A percentile compares a stretch with the other conserved stretches of the same genome.
Evolutionary conservation across 2,113 vertebrate species (phyloP).

Genomic region (Papio anubis): DNA sequence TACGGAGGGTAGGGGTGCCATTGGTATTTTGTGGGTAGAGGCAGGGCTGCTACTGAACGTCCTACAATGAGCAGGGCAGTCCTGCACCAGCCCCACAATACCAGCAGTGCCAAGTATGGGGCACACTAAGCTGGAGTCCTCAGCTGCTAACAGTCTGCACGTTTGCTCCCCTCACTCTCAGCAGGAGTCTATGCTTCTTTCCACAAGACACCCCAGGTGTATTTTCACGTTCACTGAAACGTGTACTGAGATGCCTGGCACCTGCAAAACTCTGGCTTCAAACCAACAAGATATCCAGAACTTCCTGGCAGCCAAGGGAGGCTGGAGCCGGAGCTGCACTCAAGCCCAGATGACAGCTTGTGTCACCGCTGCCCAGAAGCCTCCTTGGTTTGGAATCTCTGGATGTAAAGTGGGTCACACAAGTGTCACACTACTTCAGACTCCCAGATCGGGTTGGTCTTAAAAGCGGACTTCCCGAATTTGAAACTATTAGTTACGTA

Average conservation of each 20-base stretch:
- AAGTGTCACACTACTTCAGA: not conserved
- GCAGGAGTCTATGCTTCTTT: not conserved
- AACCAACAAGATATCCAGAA: not conserved
- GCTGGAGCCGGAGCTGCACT: not conserved
- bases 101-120: not conserved
- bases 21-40: rapidly evolving
- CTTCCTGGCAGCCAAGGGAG: too few species aligned
- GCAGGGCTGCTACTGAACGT: not conserved
- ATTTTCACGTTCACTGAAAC: not conserved
- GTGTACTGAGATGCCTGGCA: rapidly evolving
- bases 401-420: not conserved
- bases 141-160: rapidly evolving
- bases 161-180: rapidly evolving
- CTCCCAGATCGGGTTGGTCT: not conserved
- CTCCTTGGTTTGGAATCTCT: not conserved
- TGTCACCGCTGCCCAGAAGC: not conserved
- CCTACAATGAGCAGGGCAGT: not conserved
- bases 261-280: not conserved
- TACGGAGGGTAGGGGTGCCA: too few species aligned
- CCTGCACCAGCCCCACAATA: too few species aligned
- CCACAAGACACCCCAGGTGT: too few species aligned
- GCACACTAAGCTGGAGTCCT: not conserved
- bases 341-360: not conserved
- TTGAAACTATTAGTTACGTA: not conserved
- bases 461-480: too few species aligned